Evolutionary conservation across 2,113 vertebrate species (phyloP).

Genomic region (Polypterus bichir): DNA sequence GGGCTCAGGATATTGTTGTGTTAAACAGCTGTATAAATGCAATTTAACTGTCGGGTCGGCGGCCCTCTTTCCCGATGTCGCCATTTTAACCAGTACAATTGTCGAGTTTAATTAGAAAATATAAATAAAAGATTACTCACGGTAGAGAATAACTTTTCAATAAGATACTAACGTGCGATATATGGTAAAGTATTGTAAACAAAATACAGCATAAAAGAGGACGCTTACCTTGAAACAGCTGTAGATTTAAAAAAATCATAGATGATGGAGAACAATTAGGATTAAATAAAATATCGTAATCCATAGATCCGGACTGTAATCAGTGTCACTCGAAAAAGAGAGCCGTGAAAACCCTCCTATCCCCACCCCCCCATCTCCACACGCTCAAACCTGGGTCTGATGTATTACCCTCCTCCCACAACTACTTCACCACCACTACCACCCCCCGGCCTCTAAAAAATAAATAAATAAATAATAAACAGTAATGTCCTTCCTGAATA

Average conservation of each 20-base stretch:
- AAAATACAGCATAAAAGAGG: conserved; percentile 11
- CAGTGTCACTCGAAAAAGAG: conserved; percentile 42
- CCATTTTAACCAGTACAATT: conserved; percentile 46
- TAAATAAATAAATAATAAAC: too few relatives aligned
- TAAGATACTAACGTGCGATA: too few relatives aligned
- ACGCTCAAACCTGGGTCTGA: conserved; percentile 28
- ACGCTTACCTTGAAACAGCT: conserved; percentile 43
- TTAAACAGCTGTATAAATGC: too few relatives aligned
- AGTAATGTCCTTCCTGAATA: too few relatives aligned
- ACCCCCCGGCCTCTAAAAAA: too few relatives aligned
- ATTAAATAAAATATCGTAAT: conserved; percentile 36
- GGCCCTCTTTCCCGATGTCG: conserved; percentile 47
- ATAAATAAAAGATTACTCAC: too few relatives aligned
- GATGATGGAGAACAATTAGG: too few relatives aligned
- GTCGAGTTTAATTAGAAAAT: conserved; percentile 50
- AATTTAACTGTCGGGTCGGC: conserved; percentile 21
- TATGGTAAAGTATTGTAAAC: neutral
- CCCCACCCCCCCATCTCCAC: conserved; percentile 34
- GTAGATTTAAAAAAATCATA: conserved; percentile 30
- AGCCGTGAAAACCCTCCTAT: conserved; percentile 39
- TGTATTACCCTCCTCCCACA: conserved; percentile 36
- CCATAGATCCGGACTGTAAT: conserved; percentile 30
- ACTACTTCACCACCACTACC: conserved; percentile 18
- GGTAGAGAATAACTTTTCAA: too few relatives aligned
- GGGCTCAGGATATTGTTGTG: too few relatives aligned